Evolutionary conservation across 2,888 invertebrate genomes (phyloP).

Genomic region (Trilocha varians): DNA sequence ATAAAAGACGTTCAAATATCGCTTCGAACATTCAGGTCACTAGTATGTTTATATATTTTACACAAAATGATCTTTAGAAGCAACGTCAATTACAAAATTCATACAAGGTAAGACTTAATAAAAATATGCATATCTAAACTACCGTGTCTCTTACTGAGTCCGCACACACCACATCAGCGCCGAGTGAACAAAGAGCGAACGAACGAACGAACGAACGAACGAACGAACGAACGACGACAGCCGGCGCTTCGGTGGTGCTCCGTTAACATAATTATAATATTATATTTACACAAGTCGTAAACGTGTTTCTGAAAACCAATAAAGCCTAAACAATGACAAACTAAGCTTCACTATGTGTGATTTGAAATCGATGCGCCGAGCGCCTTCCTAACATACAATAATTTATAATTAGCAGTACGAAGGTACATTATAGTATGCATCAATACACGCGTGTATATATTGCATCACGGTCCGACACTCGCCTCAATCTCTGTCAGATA

Average conservation of each 20-base stretch:
- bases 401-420: constrained; percentile 56
- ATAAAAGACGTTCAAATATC: constrained; percentile 58
- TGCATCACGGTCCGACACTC: constrained; percentile 31
- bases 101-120: constrained; percentile 70
- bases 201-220: no score
- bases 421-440: constrained; percentile 32
- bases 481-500: constrained; percentile 10
- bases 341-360: constrained; percentile 71
- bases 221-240: no score
- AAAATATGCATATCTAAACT: constrained; percentile 71
- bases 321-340: constrained; percentile 62
- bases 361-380: constrained; percentile 63
- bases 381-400: constrained; percentile 62
- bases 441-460: constrained; percentile 35
- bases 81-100: constrained; percentile 72
- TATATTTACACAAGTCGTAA: constrained; percentile 69
- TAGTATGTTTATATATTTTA: constrained; percentile 71
- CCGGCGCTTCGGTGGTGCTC: constrained; percentile 55
- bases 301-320: constrained; percentile 68
- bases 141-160: constrained; percentile 44
- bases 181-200: no score
- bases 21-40: constrained; percentile 72
- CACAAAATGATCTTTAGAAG: constrained; percentile 71
- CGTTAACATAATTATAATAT: constrained; percentile 63
- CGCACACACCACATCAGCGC: no score